phyloP scores from a whole-genome alignment of 2,888 invertebrate species.

The Lithophane semibrunnea region DNA sequence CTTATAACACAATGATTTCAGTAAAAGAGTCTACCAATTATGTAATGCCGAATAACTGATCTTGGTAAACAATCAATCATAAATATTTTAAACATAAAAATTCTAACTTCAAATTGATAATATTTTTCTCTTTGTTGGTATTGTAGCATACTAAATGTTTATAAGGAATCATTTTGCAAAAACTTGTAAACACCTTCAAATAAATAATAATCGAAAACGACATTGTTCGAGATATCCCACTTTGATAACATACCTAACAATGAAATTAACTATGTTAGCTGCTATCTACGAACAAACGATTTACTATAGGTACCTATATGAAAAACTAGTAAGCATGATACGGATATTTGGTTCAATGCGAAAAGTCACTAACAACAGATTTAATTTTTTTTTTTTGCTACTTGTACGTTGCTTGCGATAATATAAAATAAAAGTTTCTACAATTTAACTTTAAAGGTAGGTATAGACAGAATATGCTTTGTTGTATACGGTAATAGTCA shows the following conservation, averaged over 20 bases:
- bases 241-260: slow-evolving; percentile 10
- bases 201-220: neutral
- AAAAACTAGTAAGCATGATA: slow-evolving; percentile 34
- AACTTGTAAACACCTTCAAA: neutral
- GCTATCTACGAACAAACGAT: slow-evolving; percentile 15
- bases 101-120: neutral
- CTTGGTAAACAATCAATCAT: slow-evolving; percentile 6
- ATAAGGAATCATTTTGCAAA: slow-evolving; percentile 3
- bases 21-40: neutral
- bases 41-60: slow-evolving; percentile 6
- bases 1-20: neutral
- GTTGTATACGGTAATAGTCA: neutral
- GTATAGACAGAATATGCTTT: neutral
- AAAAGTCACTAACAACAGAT: slow-evolving; percentile 11
- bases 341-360: slow-evolving; percentile 24
- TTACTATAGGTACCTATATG: neutral
- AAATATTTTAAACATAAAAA: neutral
- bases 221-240: slow-evolving; percentile 1
- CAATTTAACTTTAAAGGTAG: neutral
- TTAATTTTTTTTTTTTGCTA: slow-evolving; percentile 20
- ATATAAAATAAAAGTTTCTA: neutral
- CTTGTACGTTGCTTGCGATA: slow-evolving; percentile 14
- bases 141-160: neutral
- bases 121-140: neutral
- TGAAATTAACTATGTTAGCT: slow-evolving; percentile 5